phyloP scores from a whole-genome alignment of 2,797 vertebrate species.

The Tapirus indicus region DNA sequence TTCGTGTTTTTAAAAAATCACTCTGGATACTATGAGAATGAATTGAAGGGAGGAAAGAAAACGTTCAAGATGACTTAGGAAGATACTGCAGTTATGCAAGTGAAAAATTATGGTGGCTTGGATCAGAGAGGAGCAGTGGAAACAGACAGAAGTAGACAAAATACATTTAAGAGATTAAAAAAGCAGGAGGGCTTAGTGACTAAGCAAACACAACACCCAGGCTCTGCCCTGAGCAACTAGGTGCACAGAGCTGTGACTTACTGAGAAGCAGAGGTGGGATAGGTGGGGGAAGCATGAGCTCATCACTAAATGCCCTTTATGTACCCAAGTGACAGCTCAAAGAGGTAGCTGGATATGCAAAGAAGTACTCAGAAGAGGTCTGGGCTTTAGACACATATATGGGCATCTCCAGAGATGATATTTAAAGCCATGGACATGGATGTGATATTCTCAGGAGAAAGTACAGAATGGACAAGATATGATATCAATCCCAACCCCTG shows the following conservation, averaged over 20 bases:
- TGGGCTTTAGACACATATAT: not conserved
- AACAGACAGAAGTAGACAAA: not conserved
- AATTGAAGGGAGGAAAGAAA: not conserved
- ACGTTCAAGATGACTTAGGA: not conserved
- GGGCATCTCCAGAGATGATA: not conserved
- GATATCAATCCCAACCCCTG: not conserved
- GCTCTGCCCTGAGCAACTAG: not conserved
- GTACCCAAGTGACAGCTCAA: not conserved
- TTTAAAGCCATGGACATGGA: slow-evolving; percentile 34
- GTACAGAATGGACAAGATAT: slow-evolving; percentile 6
- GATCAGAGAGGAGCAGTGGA: not conserved
- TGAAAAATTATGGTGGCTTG: slow-evolving; percentile 16
- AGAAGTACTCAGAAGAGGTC: not conserved
- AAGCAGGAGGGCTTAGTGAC: not conserved
- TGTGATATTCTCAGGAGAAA: not conserved
- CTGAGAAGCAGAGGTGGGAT: not conserved
- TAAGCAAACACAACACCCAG: not conserved
- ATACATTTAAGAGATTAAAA: slow-evolving; percentile 12
- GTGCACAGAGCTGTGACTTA: not conserved
- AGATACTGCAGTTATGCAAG: not conserved
- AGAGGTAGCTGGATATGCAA: not conserved
- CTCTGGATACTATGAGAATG: not conserved
- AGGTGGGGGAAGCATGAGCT: not conserved
- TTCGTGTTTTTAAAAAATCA: not conserved
- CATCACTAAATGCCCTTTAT: not conserved